phyloP scores from a whole-genome alignment of 2,113 vertebrate species.

The Strix aluco region DNA sequence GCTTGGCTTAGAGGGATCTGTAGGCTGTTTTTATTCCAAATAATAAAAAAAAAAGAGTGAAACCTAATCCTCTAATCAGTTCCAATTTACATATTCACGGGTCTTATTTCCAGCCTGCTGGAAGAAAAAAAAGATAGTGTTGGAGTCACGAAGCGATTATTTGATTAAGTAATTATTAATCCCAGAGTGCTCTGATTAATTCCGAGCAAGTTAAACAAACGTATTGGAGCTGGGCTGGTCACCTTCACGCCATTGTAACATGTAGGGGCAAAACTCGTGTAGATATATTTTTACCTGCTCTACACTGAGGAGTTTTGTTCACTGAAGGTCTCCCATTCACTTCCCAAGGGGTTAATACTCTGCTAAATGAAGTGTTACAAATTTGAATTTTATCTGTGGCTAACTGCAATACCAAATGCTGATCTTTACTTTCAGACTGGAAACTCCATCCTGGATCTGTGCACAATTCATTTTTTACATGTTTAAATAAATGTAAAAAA shows the following conservation, averaged over 20 bases:
- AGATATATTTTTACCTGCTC: constrained; percentile 62
- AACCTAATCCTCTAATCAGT: constrained; percentile 89
- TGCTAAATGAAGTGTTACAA: constrained; percentile 77
- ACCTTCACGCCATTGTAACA: constrained; percentile 51
- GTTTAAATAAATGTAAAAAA: not conserved
- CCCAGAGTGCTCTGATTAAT: constrained; percentile 78
- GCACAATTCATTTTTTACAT: not conserved
- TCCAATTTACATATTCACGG: constrained; percentile 89
- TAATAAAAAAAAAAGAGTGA: constrained; percentile 78
- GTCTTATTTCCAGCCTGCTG: constrained; percentile 76
- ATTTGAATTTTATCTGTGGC: constrained; percentile 72
- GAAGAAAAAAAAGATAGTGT: constrained; percentile 72
- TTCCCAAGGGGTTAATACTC: constrained; percentile 71
- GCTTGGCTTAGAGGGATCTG: constrained; percentile 78
- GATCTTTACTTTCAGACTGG: constrained; percentile 41
- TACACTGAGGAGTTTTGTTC: constrained; percentile 69
- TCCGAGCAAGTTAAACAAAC: constrained; percentile 76
- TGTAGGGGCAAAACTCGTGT: not conserved
- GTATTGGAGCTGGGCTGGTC: constrained; percentile 49
- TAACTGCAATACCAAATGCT: constrained; percentile 74
- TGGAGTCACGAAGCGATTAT: constrained; percentile 77
- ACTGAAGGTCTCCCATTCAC: constrained; percentile 57
- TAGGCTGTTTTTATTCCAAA: constrained; percentile 91
- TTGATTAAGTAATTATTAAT: constrained; percentile 89
- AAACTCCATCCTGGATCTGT: constrained; percentile 4